Evolutionary conservation across 2,113 vertebrate genomes (phyloP), one percentile per base, ranked within the genome.

Genomic region (Diadophis punctatus): DNA sequence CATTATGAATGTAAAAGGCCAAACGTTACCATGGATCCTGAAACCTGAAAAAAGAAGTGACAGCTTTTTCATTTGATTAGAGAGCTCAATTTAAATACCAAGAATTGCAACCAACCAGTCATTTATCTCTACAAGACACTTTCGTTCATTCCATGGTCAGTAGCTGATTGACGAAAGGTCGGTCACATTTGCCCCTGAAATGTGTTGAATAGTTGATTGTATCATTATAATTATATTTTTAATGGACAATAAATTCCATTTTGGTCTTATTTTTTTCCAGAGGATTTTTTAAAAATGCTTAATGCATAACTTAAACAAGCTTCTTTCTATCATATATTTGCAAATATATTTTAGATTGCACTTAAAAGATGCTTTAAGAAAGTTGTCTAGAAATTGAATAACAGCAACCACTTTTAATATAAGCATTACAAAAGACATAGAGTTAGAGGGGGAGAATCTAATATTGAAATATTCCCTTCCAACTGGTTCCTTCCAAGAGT

Each of bases 21-120:
- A 98, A 98, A 98, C 98, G 98, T 98, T 98, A 97, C 98, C 98
- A 98, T 98, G 98, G 98, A 98, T 98, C 97, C 97, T 98, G 98
- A 98, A 98, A 98, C 97, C 97, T 97, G 97, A 98, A 98, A n/a
- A 98, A 97, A 98, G 97, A 97, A 89, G 52, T 95, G 98, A 97
- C 97, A 97, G 98, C 96, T 97, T 98, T 98, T 98, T 98, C 97
- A 98, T 98, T 98, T 97, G 97, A 98, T 98, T 98, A 98, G 97
- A 97, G 97, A 98, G 98, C 97, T 97, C 97, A 97, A 98, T 98
- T 98, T 98, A 98, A 97, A 98, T 98, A 98, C 96, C 98, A 98
- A 97, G 97, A 97, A 97, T 97, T 56, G 94, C 97, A 98, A 97
- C 97, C 97, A 98, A 98, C 97, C 97, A 98, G 97, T 97, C 97